A percentile compares a stretch with the other conserved stretches of the same genome.
Conservation (phyloP, 2,797 vertebrate species). For the Enteromius paludinosus region DNA sequence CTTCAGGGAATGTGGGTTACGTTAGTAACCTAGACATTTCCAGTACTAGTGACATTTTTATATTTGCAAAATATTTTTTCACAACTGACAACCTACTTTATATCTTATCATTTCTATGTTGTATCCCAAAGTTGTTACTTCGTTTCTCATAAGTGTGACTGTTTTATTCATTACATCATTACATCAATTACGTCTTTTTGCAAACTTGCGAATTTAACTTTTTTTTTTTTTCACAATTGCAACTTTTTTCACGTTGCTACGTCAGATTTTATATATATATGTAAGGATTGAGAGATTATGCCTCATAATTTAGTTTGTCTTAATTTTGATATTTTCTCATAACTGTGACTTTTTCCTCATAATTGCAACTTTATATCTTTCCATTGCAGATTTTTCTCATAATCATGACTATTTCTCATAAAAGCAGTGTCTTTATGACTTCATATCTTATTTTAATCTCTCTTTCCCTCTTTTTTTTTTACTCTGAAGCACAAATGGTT, state of each 20-base stretch:
- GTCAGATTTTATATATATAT: too few species aligned
- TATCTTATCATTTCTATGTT: background rate
- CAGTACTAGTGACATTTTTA: background rate
- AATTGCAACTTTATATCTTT: background rate
- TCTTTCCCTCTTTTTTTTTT: background rate
- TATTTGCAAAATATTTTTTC: background rate
- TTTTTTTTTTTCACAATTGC: too few species aligned
- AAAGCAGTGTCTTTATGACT: background rate
- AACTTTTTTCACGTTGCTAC: too few species aligned
- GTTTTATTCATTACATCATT: too few species aligned
- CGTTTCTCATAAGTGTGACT: too few species aligned
- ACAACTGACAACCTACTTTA: background rate
- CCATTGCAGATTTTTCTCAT: background rate
- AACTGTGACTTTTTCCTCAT: background rate
- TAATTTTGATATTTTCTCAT: too few species aligned
- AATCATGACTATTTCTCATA: background rate
- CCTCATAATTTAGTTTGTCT: background rate
- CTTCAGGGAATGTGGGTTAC: too few species aligned
- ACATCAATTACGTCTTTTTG: too few species aligned
- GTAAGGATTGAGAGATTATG: background rate
- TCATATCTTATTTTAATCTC: background rate
- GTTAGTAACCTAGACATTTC: too few species aligned
- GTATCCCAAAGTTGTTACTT: background rate
- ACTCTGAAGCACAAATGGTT: background rate
- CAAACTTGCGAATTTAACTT: background rate